These are phyloP conservation scores for Hiodon alosoides DNA, from an alignment of 2,113 vertebrate species.

Conservation along the genomic window DNA sequence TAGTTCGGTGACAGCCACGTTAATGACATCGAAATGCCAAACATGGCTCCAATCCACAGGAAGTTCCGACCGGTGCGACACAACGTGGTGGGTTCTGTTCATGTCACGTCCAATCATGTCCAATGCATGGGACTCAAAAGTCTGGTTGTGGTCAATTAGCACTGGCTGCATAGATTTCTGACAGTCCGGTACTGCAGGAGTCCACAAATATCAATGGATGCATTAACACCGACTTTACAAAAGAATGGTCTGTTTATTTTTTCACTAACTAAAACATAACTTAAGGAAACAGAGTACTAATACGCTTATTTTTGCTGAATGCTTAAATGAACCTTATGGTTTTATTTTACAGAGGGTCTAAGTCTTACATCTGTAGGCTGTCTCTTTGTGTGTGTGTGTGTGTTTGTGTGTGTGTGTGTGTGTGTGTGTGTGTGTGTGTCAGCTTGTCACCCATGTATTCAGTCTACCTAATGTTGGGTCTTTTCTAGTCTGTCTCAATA, in stretches of 20 bases:
- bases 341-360: not conserved
- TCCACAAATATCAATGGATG: not conserved
- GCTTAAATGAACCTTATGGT: not conserved
- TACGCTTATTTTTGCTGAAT: conserved; percentile 4
- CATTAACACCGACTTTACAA: conserved; percentile 3
- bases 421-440: not conserved
- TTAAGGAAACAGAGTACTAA: not conserved
- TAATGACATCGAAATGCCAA: no score
- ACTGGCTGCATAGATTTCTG: no score
- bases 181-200: not conserved
- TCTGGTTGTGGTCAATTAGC: no score
- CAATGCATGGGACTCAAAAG: no score
- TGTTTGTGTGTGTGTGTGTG: not conserved
- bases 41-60: no score
- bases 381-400: not conserved
- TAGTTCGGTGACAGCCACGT: no score
- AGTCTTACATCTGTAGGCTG: not conserved
- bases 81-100: no score
- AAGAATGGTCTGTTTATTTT: not conserved
- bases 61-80: no score
- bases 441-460: not conserved
- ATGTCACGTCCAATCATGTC: no score
- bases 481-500: not conserved
- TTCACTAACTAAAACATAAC: conserved; percentile 5
- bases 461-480: not conserved